These are phyloP conservation scores for Panulirus ornatus DNA, from an alignment of 1,140 invertebrate genomes.

Conservation along the genomic window DNA sequence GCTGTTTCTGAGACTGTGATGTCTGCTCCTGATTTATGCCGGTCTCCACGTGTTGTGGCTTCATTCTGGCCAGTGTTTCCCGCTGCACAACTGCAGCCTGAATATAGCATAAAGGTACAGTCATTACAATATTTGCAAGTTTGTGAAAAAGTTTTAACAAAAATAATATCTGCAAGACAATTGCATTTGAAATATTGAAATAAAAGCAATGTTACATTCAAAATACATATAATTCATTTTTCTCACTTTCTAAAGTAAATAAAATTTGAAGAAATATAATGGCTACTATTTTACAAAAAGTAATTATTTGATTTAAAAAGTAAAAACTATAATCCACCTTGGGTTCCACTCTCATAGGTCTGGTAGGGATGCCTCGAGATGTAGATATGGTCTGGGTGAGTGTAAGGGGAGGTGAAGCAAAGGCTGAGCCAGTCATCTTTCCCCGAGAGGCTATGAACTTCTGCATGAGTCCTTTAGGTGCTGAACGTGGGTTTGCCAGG, in stretches of 20 bases:
- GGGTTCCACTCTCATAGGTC: conserved; percentile 70
- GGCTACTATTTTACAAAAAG: no score
- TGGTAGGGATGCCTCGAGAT: conserved; percentile 55
- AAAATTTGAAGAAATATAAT: neutral
- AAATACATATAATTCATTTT: no score
- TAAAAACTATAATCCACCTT: conserved; percentile 42
- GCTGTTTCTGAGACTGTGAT: conserved; percentile 10
- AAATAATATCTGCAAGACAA: no score
- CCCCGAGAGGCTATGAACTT: conserved; percentile 87
- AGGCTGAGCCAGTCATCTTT: conserved; percentile 79
- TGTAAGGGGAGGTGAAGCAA: conserved; percentile 67
- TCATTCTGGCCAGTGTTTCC: conserved; percentile 48
- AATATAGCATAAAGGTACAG: no score
- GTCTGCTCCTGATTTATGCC: neutral
- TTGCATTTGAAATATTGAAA: no score
- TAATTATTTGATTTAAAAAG: neutral
- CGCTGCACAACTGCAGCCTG: conserved; percentile 52
- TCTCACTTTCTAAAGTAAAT: no score
- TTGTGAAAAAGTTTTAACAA: no score
- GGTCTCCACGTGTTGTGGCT: neutral
- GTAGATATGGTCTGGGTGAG: conserved; percentile 38
- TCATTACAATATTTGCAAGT: no score
- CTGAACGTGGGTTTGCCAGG: conserved; percentile 22
- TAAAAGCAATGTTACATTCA: no score
- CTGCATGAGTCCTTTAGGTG: conserved; percentile 84